Base-by-base conservation (phyloP, 2,113 vertebrate genomes). In the Calonectris borealis region DNA sequence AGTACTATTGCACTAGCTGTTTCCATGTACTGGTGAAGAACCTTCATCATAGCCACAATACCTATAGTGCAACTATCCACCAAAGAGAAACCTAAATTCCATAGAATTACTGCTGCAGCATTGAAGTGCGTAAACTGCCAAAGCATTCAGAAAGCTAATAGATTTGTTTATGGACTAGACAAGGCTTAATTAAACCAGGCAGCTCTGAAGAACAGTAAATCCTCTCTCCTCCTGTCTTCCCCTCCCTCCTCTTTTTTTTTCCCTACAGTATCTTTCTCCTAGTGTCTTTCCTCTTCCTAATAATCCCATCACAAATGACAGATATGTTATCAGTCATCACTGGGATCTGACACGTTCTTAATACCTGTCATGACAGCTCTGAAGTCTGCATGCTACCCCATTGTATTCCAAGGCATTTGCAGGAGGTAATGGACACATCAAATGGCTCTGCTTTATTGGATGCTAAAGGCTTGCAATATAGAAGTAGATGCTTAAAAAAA, bases 321-420 rank as follows among this genome's bases (percentile, higher is more conserved):
- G 92, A 96, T 97, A 95, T 95, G 96, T 97, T 97, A 98, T 96
- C 95, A 96, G 94, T 68, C 73, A 95, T 96, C 97, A 92, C 62
- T 94, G 65, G 89, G 94, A 97, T 95, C 83, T 95, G 91, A 97
- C 96, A 95, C 51, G 13, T 97, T 91, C 92, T 95, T 95, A 97
- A 97, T 97, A 96, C 91, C 95, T 96, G 88, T 95, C 95, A 94
- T 42, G 94, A 97, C 84, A 97, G 95, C 84, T 96, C 85, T 92
- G 79, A 97, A 96, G 91, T 84, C 91, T 93, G 83, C 57, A 44
- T 58, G 85, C 69, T 90, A 77, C 48, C 86, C 83, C 83, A 98
- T 95, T 96, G 94, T 97, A 96, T 94, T 95, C 90, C 80, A 92
- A 91, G 46, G 80, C 89, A 80, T 95, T 89, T 95, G 69, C 87